Evolutionary conservation across 2,113 vertebrate genomes (phyloP), one percentile per base, ranked within the genome.

Genomic region (Leptobrachium leishanense): DNA sequence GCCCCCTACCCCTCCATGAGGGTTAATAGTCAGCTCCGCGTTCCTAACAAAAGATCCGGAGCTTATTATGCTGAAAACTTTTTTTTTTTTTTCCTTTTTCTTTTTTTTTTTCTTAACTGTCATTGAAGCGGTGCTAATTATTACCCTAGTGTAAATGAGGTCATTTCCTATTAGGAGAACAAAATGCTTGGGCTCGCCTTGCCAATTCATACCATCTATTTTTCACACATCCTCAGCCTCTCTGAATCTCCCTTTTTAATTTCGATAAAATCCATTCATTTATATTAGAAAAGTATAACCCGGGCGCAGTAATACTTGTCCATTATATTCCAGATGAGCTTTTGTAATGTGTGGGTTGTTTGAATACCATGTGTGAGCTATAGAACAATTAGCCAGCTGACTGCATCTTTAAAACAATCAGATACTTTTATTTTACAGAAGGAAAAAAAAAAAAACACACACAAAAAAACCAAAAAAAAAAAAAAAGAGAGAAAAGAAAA

Each of bases 21-120:
- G 91, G 93, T 93, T 94, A 94, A 94, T 89, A 89, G 88, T 92
- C 91, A 91, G 90, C 89, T 89, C 90, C 88, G 89, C 89, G 86
- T 88, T 85, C 81, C 88, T 87, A 91, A 94, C 92, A 93, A 93
- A 88, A 91, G 88, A 92, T 88, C 88, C 91, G 90, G 20, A 90
- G 94, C 94, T 95, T 95, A 96, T 97, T 96, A 96, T 94, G 93
- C 89, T 90, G 90, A 89, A 92, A 95, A 93, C 93, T 89, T 94
- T 94, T 94, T 93, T 76, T 90, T 86, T 87, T 90, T 88, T 92
- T 94, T 93, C 93, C 93, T 93, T 76, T 90, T 86, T 87, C 90
- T 88, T 92, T 94, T 94, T 94, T 93, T 76, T 90, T 86, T 90
- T 88, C 92, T 94, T 93, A 94, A 94, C 92, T 94, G 92, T 93